These are phyloP conservation scores for Metaphire vulgaris DNA, from an alignment of 1,140 invertebrate species.

Conservation along the genomic window DNA sequence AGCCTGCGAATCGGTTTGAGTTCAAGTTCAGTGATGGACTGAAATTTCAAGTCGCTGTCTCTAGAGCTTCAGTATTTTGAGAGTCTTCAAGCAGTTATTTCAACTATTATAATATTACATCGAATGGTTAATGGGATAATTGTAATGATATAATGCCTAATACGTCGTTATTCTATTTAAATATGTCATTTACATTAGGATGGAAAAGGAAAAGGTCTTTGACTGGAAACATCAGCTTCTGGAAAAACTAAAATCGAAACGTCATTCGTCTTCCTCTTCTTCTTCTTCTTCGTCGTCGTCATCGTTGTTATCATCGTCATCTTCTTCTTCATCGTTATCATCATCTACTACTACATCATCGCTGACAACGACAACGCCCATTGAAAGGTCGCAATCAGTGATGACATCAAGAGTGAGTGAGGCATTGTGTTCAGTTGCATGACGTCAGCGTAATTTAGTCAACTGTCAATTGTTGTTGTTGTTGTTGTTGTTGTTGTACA, in stretches of 20 bases:
- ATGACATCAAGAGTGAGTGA: conserved; percentile 5
- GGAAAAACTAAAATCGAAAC: neutral
- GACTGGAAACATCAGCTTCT: neutral
- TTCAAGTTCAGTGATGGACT: too few species aligned
- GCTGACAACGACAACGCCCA: neutral
- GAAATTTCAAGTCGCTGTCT: too few species aligned
- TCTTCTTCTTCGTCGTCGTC: neutral
- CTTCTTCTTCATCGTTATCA: conserved; percentile 21
- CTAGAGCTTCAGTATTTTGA: too few species aligned
- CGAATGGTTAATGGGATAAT: too few species aligned
- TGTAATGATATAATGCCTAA: too few species aligned
- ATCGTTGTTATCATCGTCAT: conserved; percentile 26
- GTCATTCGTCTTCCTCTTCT: neutral
- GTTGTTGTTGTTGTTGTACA: neutral
- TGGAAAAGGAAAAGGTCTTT: neutral
- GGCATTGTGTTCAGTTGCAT: neutral
- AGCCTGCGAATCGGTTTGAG: too few species aligned
- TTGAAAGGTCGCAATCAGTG: neutral
- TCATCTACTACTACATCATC: neutral
- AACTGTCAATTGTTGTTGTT: neutral
- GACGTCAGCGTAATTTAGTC: neutral
- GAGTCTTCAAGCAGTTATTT: too few species aligned
- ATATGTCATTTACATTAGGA: too few species aligned
- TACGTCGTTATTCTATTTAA: too few species aligned
- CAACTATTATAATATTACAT: too few species aligned